phyloP scores from a whole-genome alignment of 2,797 vertebrate species.

The Petrocephalus sullivani region DNA sequence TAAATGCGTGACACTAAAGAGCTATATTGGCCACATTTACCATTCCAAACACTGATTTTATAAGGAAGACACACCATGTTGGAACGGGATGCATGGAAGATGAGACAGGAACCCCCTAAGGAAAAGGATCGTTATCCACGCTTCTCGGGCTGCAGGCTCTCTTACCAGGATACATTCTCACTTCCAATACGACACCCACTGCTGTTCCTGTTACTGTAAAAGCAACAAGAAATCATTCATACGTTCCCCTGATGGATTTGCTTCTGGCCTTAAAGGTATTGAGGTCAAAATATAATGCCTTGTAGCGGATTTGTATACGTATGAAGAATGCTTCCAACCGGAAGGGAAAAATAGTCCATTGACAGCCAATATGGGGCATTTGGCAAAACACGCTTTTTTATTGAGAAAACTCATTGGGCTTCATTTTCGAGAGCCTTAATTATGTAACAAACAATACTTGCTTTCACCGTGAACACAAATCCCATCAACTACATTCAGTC shows the following conservation, averaged over 20 bases:
- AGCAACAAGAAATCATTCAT: not conserved
- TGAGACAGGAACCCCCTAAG: not conserved
- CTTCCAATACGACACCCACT: not conserved
- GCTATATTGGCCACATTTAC: not conserved
- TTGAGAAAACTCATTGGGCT: not conserved
- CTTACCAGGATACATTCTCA: not conserved
- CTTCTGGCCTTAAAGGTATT: not conserved
- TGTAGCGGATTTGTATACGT: not conserved
- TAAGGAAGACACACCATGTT: not conserved
- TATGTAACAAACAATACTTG: not conserved
- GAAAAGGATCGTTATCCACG: not conserved
- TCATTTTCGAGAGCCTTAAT: conserved; percentile 5
- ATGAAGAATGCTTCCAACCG: not conserved
- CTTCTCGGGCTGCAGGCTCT: not conserved
- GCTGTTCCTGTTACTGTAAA: not conserved
- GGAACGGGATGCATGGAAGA: not conserved
- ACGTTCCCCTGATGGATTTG: not conserved
- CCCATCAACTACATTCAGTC: not conserved
- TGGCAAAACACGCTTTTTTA: not conserved
- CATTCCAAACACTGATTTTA: not conserved
- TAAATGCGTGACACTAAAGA: not conserved
- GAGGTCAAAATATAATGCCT: not conserved
- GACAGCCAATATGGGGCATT: not conserved
- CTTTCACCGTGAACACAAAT: conserved; percentile 7
- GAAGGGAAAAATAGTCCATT: not conserved